A percentile compares a stretch with the other conserved stretches of the same genome.
Evolutionary conservation across 2,797 vertebrate genomes (phyloP).

Genomic region (Hoplostethus mediterraneus): DNA sequence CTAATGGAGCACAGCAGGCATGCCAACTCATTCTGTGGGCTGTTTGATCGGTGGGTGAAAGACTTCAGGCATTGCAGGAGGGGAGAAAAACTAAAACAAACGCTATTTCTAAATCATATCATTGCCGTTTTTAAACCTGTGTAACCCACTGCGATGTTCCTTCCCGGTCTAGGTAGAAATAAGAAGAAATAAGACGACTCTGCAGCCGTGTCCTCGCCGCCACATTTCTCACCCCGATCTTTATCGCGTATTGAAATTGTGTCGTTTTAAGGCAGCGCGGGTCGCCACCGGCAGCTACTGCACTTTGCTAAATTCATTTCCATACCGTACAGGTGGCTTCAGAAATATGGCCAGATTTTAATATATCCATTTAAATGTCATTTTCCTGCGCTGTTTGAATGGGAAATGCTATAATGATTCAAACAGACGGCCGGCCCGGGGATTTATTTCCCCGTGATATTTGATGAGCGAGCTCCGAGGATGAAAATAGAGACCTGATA

Average conservation of each 20-base stretch:
- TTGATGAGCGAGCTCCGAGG: constrained; percentile 66
- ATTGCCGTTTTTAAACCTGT: background rate
- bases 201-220: background rate
- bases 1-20: constrained; percentile 64
- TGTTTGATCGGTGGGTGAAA: constrained; percentile 41
- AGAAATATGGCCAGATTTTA: constrained; percentile 81
- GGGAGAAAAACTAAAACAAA: background rate
- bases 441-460: constrained; percentile 66
- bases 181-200: background rate
- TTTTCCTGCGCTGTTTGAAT: constrained; percentile 86
- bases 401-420: constrained; percentile 81
- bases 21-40: constrained; percentile 19
- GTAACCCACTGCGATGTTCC: background rate
- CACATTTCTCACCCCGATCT: constrained; percentile 46
- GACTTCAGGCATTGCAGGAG: background rate
- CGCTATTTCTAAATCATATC: background rate
- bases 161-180: background rate
- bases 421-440: constrained; percentile 54
- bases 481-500: constrained; percentile 53
- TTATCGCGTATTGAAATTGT: constrained; percentile 69
- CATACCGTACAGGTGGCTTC: constrained; percentile 83
- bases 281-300: constrained; percentile 46
- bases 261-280: constrained; percentile 69
- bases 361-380: constrained; percentile 86
- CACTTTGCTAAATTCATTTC: constrained; percentile 76